A percentile compares a stretch with the other conserved stretches of the same genome.
These are phyloP conservation scores for Clunio marinus DNA, from an alignment of 2,888 invertebrate genomes.

Conservation along the genomic window DNA sequence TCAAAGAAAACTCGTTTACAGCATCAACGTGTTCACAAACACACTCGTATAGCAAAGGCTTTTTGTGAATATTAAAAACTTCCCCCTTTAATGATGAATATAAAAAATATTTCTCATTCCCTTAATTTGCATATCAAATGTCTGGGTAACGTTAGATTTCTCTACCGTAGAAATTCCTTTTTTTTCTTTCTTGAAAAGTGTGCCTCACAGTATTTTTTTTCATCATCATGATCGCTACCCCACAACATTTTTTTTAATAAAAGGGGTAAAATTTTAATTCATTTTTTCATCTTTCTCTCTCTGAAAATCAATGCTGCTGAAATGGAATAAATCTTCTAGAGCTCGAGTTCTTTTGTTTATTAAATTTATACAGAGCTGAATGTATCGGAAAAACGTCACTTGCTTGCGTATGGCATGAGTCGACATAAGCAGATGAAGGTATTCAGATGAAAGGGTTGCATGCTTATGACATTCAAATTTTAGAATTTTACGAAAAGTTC, in stretches of 20 bases:
- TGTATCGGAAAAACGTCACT: not conserved
- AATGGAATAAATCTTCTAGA: not conserved
- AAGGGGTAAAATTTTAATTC: constrained; percentile 24
- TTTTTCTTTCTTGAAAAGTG: constrained; percentile 8
- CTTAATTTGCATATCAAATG: constrained; percentile 38
- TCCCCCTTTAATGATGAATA: constrained; percentile 22
- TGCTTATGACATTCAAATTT: not conserved
- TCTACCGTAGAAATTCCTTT: not conserved
- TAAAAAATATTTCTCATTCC: constrained; percentile 30
- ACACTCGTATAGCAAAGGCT: not conserved
- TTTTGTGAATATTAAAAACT: constrained; percentile 12
- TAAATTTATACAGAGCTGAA: not conserved
- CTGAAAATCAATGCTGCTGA: not conserved
- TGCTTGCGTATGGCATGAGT: not conserved
- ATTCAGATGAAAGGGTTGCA: constrained; percentile 15
- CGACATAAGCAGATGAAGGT: constrained; percentile 11
- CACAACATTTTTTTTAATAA: not conserved
- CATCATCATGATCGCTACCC: constrained; percentile 7
- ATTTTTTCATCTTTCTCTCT: constrained; percentile 3
- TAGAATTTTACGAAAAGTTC: no score
- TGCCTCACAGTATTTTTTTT: constrained; percentile 29
- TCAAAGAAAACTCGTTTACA: not conserved
- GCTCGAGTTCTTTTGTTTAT: not conserved
- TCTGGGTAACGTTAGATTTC: constrained; percentile 29
- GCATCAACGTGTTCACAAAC: constrained; percentile 1